Evolutionary conservation across 1,140 invertebrate species (phyloP), one percentile per base, ranked within the genome.

Genomic region (Drosophila insularis): DNA sequence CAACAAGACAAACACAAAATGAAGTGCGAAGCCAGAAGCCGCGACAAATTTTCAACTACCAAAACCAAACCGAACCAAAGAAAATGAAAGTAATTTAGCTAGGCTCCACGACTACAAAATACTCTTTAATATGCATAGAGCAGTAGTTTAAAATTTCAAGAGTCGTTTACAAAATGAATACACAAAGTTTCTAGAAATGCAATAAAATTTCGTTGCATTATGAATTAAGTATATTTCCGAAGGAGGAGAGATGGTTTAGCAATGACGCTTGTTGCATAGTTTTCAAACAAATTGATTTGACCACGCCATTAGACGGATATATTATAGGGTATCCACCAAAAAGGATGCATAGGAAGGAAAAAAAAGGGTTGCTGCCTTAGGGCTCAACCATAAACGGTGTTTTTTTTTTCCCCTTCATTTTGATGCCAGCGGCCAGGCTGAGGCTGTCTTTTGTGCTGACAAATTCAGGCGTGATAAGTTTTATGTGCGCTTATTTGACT

Each of bases 401-500:
- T 54, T 62, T 37, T 60, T 40, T 21, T 46, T 53, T 35, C 62
- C 56, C 35, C 60, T 61, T 40, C 65, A 62, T 71, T 77, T 50
- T 50, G 17, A 21, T 50, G 43, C 43, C 43, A 50, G n/a, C 43
- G 43, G 43, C 43, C 43, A 50, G 43, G 35, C 35, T 37, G 35
- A 50, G 17, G 43, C 43, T 21, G 84, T 81, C 85, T 89, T 89
- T 89, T 89, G 85, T 89, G 78, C 85, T 89, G 85, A 89, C 85
- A 89, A 89, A 89, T 89, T 89, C 85, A 89, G 85, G 85, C 85
- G 85, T 89, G 85, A 84, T 89, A 89, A 89, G 85, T 89, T 89
- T 89, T 89, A 89, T 89, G 80, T 84, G 78, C 85, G 80, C 85
- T 89, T 89, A 89, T 89, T 89, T 89, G 77, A 85, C 80, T 89